phyloP scores from a whole-genome alignment of 2,888 invertebrate genomes.

The Peribatodes rhomboidaria region DNA sequence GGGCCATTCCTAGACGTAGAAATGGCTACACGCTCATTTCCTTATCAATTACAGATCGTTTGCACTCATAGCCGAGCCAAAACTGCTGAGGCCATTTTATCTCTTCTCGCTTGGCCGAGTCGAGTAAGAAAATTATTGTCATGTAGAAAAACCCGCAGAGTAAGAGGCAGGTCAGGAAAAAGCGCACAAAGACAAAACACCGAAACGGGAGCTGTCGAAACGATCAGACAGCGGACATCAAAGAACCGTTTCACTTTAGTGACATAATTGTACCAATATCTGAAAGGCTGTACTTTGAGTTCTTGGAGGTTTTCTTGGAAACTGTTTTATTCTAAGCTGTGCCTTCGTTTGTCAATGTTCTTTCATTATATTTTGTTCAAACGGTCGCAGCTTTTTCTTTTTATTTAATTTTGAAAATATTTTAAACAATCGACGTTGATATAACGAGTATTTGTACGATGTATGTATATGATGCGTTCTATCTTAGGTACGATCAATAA shows the following conservation, averaged over 20 bases:
- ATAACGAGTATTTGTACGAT: not conserved
- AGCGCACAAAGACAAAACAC: slow-evolving; percentile 69
- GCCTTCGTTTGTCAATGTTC: slow-evolving; percentile 13
- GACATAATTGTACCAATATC: slow-evolving; percentile 48
- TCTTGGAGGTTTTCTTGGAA: slow-evolving; percentile 35
- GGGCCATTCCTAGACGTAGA: slow-evolving; percentile 18
- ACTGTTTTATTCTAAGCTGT: slow-evolving; percentile 23
- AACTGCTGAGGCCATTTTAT: slow-evolving; percentile 78
- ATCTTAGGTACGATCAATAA: not conserved
- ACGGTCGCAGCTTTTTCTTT: not conserved
- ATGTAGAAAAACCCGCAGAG: slow-evolving; percentile 68
- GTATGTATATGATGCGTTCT: not conserved
- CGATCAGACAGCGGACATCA: slow-evolving; percentile 53
- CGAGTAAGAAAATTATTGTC: slow-evolving; percentile 77
- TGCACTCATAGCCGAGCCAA: slow-evolving; percentile 59
- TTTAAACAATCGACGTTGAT: not conserved
- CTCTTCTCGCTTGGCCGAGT: slow-evolving; percentile 76
- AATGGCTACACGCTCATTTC: slow-evolving; percentile 29
- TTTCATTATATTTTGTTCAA: slow-evolving; percentile 15
- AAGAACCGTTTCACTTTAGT: slow-evolving; percentile 43
- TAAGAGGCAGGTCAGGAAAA: slow-evolving; percentile 65
- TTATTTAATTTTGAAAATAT: not conserved
- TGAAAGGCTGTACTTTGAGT: slow-evolving; percentile 40
- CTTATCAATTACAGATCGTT: slow-evolving; percentile 37
- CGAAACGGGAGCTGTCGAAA: slow-evolving; percentile 61